Base-by-base conservation (phyloP, 1,140 invertebrate genomes). In the Micrasema longulum region DNA sequence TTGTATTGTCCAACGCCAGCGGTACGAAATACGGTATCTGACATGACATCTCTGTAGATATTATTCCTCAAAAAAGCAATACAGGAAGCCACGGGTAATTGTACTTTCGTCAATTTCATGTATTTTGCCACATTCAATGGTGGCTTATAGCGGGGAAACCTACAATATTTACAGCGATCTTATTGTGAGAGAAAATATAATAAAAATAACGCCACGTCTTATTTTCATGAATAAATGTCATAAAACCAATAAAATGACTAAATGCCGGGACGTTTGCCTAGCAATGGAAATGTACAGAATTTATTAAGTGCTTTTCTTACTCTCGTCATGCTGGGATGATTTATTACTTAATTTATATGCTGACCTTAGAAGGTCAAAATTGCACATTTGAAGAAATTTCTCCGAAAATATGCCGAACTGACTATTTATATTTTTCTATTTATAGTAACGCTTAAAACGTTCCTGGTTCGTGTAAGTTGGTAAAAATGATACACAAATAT, bases 211-310 rank as follows among this genome's bases (percentile, higher is more conserved):
- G 3, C 9, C 55, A 41, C 36, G 10, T 11, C 12, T 60, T 11
- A 16, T 60, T 41, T 22, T 23, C 35, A 41, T 14, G 35, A 38
- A 60, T 22, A 60, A 60, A 60, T 43, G 36, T 60, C 55, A 23
- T 22, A 60, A 60, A 60, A 41, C 55, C 55, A 20, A 60, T 60
- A 60, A 60, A 60, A 60, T 35, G 31, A 43, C 16, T 22, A 18
- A 38, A 55, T 16, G 26, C 3, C 26, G 26, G 26, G 26, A 31
- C 26, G 7, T 31, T 31, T 31, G 7, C 26, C 26, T 31, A 31
- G 26, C 26, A 31, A 2, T 31, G 7, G 26, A 2, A 31, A 31
- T 31, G 26, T 31, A 2, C 3, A 4, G 26, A 31, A 31, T 31
- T 31, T 31, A 7, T 31, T 31, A 31, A 7, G 26, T 31, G 7